Base-by-base conservation (phyloP, 2,888 invertebrate species). In the Xylophagus ater region DNA sequence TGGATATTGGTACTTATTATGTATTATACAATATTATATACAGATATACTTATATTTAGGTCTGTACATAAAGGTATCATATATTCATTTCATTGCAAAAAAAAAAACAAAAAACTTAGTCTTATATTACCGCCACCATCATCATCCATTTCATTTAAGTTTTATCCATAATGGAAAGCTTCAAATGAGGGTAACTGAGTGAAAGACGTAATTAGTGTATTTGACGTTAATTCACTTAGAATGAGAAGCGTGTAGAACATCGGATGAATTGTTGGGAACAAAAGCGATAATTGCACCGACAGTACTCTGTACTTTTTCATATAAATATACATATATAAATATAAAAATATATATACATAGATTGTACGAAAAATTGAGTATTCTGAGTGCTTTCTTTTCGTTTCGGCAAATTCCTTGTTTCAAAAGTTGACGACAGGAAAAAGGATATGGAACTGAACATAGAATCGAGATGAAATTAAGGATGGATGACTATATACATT, bases 151-250 rank as follows among this genome's bases (percentile, higher is more conserved):
- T n/a, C n/a, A n/a, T n/a, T n/a, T n/a, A n/a, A n/a, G 46, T 44
- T 46, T 44, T 44, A 44, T 46, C 44, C 44, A 47, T 43, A 47
- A 47, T 46, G 46, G 46, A 46, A 46, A 46, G 44, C 47, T 46
- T n/a, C n/a, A 48, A 49, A 49, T 49, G 46, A 48, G 49, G 49
- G 49, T 49, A 49, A 48, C 49, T 49, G 49, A 49, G 49, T 49
- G 49, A 49, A 49, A 49, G 48, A 47, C 45, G 47, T 49, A 48
- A 49, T 49, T 49, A 49, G 49, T 49, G 49, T 49, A 48, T 49
- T 49, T 49, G 49, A 49, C 49, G 47, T 49, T 49, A 49, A 49
- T 49, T 49, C 49, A 49, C 48, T 49, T 49, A 49, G 48, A 49
- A 49, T 49, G 49, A 48, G 47, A 38, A 47, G 47, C 45, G 45